Percentiles rank a stretch among this genome's conserved stretches.
Evolutionary conservation across 2,113 vertebrate species (phyloP).

Genomic region (Empidonax alnorum): DNA sequence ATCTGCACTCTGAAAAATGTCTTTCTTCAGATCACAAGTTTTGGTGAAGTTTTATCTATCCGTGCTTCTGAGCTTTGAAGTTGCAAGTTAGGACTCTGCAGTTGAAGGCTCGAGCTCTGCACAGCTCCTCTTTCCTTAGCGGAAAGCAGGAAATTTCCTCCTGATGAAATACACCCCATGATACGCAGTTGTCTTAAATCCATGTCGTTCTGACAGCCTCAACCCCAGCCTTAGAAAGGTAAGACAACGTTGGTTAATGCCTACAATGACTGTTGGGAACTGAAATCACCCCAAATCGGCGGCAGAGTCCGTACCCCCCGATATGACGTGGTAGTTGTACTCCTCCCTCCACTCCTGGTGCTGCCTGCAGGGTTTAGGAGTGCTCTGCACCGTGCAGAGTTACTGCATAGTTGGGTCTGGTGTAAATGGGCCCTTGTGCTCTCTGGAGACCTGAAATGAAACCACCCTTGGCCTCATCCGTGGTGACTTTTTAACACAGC

Average conservation of each 20-base stretch:
- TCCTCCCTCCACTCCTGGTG: accelerated
- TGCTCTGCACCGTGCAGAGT: neutral
- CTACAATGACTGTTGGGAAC: neutral
- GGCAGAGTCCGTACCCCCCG: neutral
- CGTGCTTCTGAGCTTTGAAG: neutral
- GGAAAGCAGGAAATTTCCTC: neutral
- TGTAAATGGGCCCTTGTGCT: neutral
- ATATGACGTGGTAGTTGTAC: accelerated
- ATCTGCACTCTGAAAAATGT: neutral
- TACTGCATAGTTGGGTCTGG: neutral
- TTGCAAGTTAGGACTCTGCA: neutral
- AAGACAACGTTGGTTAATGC: neutral
- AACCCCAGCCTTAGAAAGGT: neutral
- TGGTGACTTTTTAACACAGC: neutral
- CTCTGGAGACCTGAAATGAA: neutral
- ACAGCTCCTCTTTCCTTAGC: neutral
- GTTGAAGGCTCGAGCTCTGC: accelerated
- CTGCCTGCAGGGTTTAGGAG: neutral
- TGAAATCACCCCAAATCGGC: neutral
- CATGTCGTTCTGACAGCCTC: accelerated
- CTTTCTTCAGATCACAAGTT: neutral
- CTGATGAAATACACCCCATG: neutral
- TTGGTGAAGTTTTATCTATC: neutral
- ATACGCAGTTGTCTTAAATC: neutral
- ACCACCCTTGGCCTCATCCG: neutral